phyloP scores from a whole-genome alignment of 2,888 invertebrate genomes.

The Stegophylla sp. region DNA sequence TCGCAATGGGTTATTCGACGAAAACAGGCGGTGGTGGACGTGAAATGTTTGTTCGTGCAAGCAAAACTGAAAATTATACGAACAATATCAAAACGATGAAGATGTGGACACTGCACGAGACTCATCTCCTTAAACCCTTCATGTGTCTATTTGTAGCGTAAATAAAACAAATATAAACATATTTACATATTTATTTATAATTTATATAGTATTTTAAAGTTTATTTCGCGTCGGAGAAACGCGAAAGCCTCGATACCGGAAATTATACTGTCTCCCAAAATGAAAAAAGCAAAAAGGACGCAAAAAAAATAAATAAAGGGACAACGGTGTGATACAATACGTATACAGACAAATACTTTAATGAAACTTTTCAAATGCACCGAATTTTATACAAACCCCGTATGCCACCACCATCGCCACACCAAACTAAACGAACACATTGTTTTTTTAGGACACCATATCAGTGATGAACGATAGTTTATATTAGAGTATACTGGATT shows the following conservation, averaged over 20 bases:
- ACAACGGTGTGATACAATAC: background rate
- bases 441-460: conserved; percentile 10
- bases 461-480: too few relatives aligned
- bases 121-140: background rate
- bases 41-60: background rate
- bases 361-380: conserved; percentile 33
- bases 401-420: too few relatives aligned
- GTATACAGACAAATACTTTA: conserved; percentile 9
- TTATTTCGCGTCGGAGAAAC: background rate
- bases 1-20: conserved; percentile 12
- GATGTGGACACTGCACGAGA: background rate
- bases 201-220: too few relatives aligned
- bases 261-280: conserved; percentile 34
- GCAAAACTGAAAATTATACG: conserved; percentile 9
- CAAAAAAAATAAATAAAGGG: background rate
- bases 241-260: conserved; percentile 10
- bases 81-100: background rate
- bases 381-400: background rate
- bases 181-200: too few relatives aligned
- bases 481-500: background rate
- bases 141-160: background rate
- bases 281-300: conserved; percentile 17
- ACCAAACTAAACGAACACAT: background rate
- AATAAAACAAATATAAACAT: background rate
- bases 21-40: background rate